These are phyloP conservation scores for Amblyteles armatorius DNA, from an alignment of 2,888 invertebrate species.

Conservation along the genomic window DNA sequence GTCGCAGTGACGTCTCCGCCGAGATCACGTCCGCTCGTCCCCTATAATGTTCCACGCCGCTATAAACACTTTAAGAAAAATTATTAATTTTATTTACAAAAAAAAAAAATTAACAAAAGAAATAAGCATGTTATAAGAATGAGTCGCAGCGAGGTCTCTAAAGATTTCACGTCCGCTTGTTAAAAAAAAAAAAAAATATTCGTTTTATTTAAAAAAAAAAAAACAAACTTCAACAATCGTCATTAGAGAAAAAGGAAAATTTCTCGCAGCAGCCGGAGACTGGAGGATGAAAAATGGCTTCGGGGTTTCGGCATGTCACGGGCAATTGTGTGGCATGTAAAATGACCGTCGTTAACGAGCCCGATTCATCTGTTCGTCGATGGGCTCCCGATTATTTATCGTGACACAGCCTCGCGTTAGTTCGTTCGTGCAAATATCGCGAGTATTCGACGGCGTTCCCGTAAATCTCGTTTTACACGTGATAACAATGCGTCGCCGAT, in stretches of 20 bases:
- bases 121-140: too few relatives aligned
- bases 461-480: constrained; percentile 12
- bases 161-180: too few relatives aligned
- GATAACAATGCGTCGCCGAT: neutral
- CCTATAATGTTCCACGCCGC: neutral
- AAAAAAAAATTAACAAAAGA: too few relatives aligned
- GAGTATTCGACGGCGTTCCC: neutral
- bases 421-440: constrained; percentile 1
- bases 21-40: neutral
- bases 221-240: neutral
- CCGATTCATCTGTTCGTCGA: constrained; percentile 16
- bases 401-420: neutral
- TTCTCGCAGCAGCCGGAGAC: neutral
- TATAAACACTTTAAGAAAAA: neutral
- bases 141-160: too few relatives aligned
- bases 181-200: neutral
- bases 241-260: neutral
- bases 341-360: constrained; percentile 35
- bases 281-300: neutral
- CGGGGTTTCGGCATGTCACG: neutral
- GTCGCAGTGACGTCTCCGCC: constrained; percentile 18
- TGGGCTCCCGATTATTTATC: constrained; percentile 14
- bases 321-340: constrained; percentile 23
- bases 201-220: too few relatives aligned
- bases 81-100: too few relatives aligned